Conservation (phyloP, 2,797 vertebrate species). For the Ceryle rudis region DNA sequence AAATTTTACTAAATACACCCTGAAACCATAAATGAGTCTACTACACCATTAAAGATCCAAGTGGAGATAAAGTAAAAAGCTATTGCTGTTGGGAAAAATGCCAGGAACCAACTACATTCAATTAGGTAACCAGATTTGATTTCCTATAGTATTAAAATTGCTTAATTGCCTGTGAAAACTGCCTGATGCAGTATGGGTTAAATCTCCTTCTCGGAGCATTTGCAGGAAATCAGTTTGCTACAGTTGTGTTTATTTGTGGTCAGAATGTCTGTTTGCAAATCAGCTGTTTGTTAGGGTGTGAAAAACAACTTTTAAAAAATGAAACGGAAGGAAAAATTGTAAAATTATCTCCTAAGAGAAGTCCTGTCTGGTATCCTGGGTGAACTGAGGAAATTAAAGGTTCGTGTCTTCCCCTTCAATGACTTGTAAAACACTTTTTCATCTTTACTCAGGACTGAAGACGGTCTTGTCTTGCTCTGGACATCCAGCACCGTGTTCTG, state of each 20-base stretch:
- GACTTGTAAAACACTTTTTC: not conserved
- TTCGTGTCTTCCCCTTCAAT: not conserved
- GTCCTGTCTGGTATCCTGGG: not conserved
- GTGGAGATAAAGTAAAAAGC: not conserved
- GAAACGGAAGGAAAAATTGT: not conserved
- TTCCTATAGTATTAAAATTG: conserved; percentile 45
- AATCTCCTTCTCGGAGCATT: not conserved
- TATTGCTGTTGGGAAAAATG: conserved; percentile 9
- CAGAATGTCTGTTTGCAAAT: not conserved
- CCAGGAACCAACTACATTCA: conserved; percentile 22
- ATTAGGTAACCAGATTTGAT: conserved; percentile 39
- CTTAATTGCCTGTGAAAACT: conserved; percentile 58
- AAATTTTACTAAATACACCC: conserved; percentile 13
- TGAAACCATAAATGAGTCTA: not conserved
- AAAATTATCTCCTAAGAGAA: not conserved
- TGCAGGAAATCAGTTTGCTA: not conserved
- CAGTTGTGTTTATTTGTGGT: not conserved
- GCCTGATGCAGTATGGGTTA: conserved; percentile 25
- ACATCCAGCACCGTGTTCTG: not conserved
- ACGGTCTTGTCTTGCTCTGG: not conserved
- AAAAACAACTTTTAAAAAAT: not conserved
- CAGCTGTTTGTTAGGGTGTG: not conserved
- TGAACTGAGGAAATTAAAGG: not conserved
- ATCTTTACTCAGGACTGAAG: not conserved
- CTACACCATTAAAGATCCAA: not conserved